Evolutionary conservation across 2,797 vertebrate genomes (phyloP).

Genomic region (Staurois parvus): DNA sequence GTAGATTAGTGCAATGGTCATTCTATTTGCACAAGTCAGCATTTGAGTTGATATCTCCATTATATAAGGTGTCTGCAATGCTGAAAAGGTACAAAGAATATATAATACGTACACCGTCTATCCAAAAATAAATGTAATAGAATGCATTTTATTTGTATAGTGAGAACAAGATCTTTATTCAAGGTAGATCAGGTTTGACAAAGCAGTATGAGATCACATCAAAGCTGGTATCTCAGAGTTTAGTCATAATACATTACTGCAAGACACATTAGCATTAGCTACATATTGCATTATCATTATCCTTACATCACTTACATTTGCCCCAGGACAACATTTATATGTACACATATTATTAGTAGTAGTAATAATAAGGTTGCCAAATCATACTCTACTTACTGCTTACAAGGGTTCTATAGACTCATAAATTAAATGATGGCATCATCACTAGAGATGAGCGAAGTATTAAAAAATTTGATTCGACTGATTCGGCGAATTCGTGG

Average conservation of each 20-base stretch:
- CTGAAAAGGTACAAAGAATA: background rate
- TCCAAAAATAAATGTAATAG: background rate
- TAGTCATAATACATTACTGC: background rate
- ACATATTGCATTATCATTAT: background rate
- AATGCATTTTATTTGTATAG: background rate
- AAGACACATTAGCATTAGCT: background rate
- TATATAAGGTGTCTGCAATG: background rate
- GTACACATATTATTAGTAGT: too few relatives aligned
- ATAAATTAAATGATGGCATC: too few relatives aligned
- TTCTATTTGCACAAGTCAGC: constrained; percentile 27
- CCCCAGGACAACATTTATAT: background rate
- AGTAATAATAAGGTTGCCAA: too few relatives aligned
- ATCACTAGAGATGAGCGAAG: too few relatives aligned
- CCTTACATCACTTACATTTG: background rate
- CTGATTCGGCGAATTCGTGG: too few relatives aligned
- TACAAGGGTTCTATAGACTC: too few relatives aligned
- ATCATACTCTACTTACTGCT: too few relatives aligned
- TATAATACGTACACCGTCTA: background rate
- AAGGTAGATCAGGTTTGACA: background rate
- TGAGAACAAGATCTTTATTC: background rate
- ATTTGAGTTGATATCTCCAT: constrained; percentile 16
- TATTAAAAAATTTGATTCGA: too few relatives aligned
- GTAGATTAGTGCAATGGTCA: constrained; percentile 57
- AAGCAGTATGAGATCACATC: background rate
- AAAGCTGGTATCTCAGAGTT: background rate